These are phyloP conservation scores for Pomatostomus ruficeps DNA, from an alignment of 2,113 vertebrate species.

Conservation along the genomic window DNA sequence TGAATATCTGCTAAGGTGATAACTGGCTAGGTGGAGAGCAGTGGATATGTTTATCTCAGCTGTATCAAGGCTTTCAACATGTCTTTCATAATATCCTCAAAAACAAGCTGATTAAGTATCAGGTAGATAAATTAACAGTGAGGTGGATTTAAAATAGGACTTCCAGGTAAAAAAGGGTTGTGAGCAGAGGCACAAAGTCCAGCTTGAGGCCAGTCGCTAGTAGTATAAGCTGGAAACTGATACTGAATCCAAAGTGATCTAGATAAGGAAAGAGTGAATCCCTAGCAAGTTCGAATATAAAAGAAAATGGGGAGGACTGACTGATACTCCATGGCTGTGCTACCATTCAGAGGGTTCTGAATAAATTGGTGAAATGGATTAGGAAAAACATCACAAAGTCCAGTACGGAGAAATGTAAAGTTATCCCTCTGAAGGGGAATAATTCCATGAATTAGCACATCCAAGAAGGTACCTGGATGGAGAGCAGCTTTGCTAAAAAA, in stretches of 20 bases:
- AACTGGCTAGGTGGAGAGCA: background rate
- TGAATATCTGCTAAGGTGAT: background rate
- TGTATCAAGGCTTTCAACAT: background rate
- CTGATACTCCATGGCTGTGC: background rate
- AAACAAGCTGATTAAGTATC: background rate
- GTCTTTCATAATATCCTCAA: background rate
- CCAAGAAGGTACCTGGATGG: background rate
- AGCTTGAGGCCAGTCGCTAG: background rate
- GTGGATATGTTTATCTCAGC: background rate
- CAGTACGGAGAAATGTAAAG: background rate
- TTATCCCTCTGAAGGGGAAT: background rate
- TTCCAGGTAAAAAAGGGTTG: background rate
- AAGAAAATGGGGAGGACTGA: background rate
- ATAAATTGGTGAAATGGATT: background rate
- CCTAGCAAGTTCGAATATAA: background rate
- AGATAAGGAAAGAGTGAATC: background rate
- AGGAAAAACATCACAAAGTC: background rate
- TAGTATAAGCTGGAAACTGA: background rate
- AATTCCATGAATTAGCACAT: background rate
- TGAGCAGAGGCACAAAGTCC: background rate
- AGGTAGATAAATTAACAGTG: background rate
- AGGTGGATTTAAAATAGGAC: background rate
- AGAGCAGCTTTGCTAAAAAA: background rate
- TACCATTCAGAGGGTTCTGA: background rate
- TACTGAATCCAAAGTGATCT: background rate